Evolutionary conservation across 2,888 invertebrate species (phyloP).

Genomic region (Mesopsocus fuscifrons): DNA sequence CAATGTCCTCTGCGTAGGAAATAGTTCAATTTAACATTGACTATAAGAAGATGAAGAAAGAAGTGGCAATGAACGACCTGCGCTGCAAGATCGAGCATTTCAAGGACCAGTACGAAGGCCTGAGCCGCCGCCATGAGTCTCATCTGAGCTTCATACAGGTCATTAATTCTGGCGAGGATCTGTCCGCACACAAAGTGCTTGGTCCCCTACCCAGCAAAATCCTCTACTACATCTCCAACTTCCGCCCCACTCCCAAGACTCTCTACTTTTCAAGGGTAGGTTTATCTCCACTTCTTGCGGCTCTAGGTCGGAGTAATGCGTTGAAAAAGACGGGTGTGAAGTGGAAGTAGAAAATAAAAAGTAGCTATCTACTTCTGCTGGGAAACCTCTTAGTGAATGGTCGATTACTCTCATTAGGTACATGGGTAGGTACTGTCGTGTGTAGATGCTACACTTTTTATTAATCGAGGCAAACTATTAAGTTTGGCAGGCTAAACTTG

Average conservation of each 20-base stretch:
- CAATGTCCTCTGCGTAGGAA: too few relatives aligned
- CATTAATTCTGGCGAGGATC: constrained; percentile 36
- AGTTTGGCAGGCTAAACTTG: too few relatives aligned
- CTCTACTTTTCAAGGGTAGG: constrained; percentile 78
- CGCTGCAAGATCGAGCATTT: constrained; percentile 69
- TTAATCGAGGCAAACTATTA: too few relatives aligned
- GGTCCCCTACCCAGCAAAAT: constrained; percentile 71
- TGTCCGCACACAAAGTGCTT: constrained; percentile 47
- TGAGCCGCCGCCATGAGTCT: constrained; percentile 36
- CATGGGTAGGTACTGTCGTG: too few relatives aligned
- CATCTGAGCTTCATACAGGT: constrained; percentile 33
- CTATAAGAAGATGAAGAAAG: constrained; percentile 60
- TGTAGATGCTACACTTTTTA: too few relatives aligned
- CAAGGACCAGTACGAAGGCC: constrained; percentile 57
- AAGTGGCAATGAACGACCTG: constrained; percentile 61
- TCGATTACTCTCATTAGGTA: too few relatives aligned
- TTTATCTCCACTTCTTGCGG: too few relatives aligned
- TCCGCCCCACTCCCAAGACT: constrained; percentile 64
- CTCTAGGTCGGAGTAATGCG: too few relatives aligned
- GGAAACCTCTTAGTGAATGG: too few relatives aligned
- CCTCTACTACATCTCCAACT: constrained; percentile 73
- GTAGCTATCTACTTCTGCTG: too few relatives aligned
- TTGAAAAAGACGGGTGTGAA: too few relatives aligned
- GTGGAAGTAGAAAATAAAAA: too few relatives aligned
- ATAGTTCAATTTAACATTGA: constrained; percentile 75